phyloP scores from a whole-genome alignment of 2,888 invertebrate species.

The Chrysopilus asiliformis region DNA sequence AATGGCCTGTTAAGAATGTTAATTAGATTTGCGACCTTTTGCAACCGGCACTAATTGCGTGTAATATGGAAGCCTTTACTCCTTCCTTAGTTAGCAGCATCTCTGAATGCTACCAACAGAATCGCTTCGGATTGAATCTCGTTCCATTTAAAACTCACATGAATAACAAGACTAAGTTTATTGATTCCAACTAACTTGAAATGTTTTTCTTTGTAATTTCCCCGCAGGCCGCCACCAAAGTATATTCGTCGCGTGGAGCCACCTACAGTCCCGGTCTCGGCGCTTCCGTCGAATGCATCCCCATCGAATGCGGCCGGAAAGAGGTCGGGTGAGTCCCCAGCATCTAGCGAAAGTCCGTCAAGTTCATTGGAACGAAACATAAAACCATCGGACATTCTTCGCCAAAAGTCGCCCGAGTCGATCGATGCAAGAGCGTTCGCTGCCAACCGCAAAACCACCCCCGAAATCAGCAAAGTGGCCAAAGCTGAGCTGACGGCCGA shows the following conservation, averaged over 20 bases:
- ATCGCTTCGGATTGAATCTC: background rate
- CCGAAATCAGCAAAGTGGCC: slow-evolving; percentile 27
- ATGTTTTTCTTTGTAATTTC: slow-evolving; percentile 12
- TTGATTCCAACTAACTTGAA: no score
- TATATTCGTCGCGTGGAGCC: slow-evolving; percentile 48
- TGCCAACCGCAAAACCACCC: slow-evolving; percentile 32
- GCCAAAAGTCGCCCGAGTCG: slow-evolving; percentile 35
- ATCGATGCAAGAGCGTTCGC: slow-evolving; percentile 30
- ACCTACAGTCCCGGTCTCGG: slow-evolving; percentile 33
- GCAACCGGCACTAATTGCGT: no score
- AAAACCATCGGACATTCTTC: slow-evolving; percentile 35
- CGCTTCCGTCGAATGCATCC: background rate
- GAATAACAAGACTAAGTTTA: no score
- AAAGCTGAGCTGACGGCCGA: slow-evolving; percentile 29
- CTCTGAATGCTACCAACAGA: background rate
- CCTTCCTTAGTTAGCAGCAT: background rate
- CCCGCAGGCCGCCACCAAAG: slow-evolving; percentile 52
- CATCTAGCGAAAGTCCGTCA: slow-evolving; percentile 26
- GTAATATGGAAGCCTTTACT: no score
- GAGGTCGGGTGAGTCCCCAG: background rate
- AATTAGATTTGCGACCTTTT: slow-evolving; percentile 18
- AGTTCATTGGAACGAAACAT: slow-evolving; percentile 35
- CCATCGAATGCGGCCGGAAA: slow-evolving; percentile 4
- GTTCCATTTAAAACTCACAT: no score
- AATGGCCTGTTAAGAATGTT: slow-evolving; percentile 13